These are phyloP conservation scores for Siphamia tubifer DNA, from an alignment of 2,113 vertebrate species.

Conservation along the genomic window DNA sequence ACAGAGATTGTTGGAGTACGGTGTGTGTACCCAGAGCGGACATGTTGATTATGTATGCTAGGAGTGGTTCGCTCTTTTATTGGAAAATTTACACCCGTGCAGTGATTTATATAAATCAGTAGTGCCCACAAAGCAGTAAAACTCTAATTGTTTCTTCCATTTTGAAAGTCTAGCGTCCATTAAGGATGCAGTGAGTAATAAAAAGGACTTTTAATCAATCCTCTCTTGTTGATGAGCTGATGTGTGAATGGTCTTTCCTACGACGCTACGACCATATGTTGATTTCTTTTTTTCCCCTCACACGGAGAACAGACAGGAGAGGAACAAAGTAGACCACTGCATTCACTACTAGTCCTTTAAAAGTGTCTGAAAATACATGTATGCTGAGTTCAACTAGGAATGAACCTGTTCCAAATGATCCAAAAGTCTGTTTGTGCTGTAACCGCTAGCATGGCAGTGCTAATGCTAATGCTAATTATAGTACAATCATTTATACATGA, in stretches of 20 bases:
- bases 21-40: constrained; percentile 55
- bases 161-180: constrained; percentile 83
- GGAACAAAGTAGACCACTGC: constrained; percentile 21
- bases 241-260: constrained; percentile 74
- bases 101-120: constrained; percentile 85
- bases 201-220: constrained; percentile 85
- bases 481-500: too few species aligned
- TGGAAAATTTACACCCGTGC: constrained; percentile 81
- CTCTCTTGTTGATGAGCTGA: constrained; percentile 81
- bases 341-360: constrained; percentile 1
- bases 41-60: constrained; percentile 81
- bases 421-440: background rate
- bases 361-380: background rate
- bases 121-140: constrained; percentile 83
- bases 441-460: background rate
- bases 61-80: constrained; percentile 77
- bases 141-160: constrained; percentile 85
- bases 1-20: constrained; percentile 56
- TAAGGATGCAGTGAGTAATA: constrained; percentile 82
- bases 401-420: background rate
- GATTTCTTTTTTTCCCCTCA: constrained; percentile 64
- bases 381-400: background rate
- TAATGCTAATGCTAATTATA: too few species aligned
- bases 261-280: constrained; percentile 70
- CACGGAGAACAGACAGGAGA: constrained; percentile 52